Percentiles rank a stretch among this genome's conserved stretches.
phyloP scores from a whole-genome alignment of 2,888 invertebrate genomes.

The Caenorhabditis becei region DNA sequence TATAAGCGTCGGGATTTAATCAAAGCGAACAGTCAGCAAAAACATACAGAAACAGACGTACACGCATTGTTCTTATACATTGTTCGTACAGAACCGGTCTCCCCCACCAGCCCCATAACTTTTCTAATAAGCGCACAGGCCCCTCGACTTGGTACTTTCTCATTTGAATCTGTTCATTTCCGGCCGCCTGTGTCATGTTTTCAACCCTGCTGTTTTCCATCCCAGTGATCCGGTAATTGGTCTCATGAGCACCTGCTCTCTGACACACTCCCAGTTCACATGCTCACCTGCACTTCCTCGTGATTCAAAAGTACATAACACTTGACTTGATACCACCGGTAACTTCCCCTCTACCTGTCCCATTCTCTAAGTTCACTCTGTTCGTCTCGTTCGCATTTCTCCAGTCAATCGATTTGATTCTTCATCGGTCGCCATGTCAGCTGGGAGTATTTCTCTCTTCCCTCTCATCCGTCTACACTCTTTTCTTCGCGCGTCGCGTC shows the following conservation, averaged over 20 bases:
- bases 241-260: not conserved
- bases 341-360: not conserved
- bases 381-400: slow-evolving; percentile 19
- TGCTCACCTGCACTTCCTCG: not conserved
- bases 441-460: slow-evolving; percentile 22
- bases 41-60: not conserved
- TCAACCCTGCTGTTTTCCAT: not conserved
- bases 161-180: not conserved
- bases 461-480: not conserved
- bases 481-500: not conserved
- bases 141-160: slow-evolving; percentile 5
- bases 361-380: not conserved
- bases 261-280: not conserved
- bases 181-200: not conserved
- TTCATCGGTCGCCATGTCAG: slow-evolving; percentile 52
- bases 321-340: not conserved
- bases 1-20: not conserved
- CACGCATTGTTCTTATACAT: slow-evolving; percentile 8
- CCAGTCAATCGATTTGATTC: slow-evolving; percentile 53
- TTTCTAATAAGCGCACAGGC: slow-evolving; percentile 17
- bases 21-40: not conserved
- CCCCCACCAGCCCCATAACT: slow-evolving; percentile 8
- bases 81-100: slow-evolving; percentile 18
- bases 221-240: not conserved
- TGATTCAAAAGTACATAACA: not conserved